Evolutionary conservation across 2,113 vertebrate genomes (phyloP).

Genomic region (Rissa tridactyla): DNA sequence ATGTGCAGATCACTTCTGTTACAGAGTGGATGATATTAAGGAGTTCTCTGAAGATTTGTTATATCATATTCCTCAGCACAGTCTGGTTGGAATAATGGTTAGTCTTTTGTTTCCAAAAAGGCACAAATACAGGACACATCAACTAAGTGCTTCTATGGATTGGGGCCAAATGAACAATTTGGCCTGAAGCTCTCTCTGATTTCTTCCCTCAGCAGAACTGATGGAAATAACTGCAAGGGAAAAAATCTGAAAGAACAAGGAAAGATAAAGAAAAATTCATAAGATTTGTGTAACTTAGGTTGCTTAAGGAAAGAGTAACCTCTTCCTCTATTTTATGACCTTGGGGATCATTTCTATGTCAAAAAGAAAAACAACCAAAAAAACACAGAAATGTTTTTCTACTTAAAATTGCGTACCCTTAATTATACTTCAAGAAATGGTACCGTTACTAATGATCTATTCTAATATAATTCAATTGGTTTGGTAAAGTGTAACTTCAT

Average conservation of each 20-base stretch:
- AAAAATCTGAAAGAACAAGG: background rate
- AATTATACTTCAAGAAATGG: background rate
- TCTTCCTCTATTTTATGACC: background rate
- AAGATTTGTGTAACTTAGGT: background rate
- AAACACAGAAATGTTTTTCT: background rate
- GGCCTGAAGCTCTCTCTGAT: background rate
- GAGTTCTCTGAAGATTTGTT: background rate
- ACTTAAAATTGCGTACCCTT: background rate
- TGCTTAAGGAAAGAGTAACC: background rate
- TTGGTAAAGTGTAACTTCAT: background rate
- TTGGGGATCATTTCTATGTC: background rate
- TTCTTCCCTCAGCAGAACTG: background rate
- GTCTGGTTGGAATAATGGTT: background rate
- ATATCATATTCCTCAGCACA: background rate
- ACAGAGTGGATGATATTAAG: background rate
- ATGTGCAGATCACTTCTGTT: background rate
- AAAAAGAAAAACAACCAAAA: background rate
- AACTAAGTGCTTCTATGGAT: constrained; percentile 11
- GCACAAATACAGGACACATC: background rate
- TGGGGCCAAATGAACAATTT: constrained; percentile 34
- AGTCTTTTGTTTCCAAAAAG: background rate
- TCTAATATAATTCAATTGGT: background rate
- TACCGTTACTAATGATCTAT: background rate
- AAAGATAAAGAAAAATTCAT: background rate
- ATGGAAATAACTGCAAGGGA: background rate